Conservation (phyloP, 2,113 vertebrate genomes). For the Antechinus stuartii region DNA sequence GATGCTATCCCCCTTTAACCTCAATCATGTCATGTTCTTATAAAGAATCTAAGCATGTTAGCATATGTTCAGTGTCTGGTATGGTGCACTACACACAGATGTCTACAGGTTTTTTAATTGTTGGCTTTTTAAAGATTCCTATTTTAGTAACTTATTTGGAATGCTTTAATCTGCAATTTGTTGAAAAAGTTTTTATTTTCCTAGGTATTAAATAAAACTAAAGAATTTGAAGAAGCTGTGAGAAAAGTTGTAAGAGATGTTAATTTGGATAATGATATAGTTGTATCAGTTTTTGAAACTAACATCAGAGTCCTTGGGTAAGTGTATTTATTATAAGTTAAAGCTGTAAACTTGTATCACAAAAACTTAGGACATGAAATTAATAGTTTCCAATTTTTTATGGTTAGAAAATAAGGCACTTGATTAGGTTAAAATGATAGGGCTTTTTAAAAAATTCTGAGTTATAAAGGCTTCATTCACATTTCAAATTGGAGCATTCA, state of each 20-base stretch:
- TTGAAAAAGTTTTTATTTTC: constrained; percentile 64
- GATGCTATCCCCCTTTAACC: neutral
- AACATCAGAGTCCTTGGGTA: constrained; percentile 99
- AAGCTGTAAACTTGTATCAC: constrained; percentile 6
- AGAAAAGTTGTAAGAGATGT: constrained; percentile 95
- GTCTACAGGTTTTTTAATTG: constrained; percentile 1
- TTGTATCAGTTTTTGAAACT: constrained; percentile 99
- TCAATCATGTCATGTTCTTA: neutral
- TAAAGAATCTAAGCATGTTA: neutral
- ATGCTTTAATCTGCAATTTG: neutral
- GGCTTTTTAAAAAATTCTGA: neutral
- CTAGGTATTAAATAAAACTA: constrained; percentile 97
- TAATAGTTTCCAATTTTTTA: constrained; percentile 25
- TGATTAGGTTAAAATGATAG: neutral
- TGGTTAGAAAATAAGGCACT: constrained; percentile 1
- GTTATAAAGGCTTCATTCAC: neutral
- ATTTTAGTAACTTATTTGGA: constrained; percentile 54
- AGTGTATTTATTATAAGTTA: constrained; percentile 77
- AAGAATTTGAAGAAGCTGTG: constrained; percentile 97
- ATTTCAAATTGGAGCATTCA: neutral
- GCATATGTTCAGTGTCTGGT: neutral
- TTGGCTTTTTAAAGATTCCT: constrained; percentile 32
- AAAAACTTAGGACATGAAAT: constrained; percentile 8
- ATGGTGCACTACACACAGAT: neutral
- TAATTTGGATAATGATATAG: constrained; percentile 97